Evolutionary conservation across 2,888 invertebrate genomes (phyloP).

Genomic region (Therioaphis trifolii): DNA sequence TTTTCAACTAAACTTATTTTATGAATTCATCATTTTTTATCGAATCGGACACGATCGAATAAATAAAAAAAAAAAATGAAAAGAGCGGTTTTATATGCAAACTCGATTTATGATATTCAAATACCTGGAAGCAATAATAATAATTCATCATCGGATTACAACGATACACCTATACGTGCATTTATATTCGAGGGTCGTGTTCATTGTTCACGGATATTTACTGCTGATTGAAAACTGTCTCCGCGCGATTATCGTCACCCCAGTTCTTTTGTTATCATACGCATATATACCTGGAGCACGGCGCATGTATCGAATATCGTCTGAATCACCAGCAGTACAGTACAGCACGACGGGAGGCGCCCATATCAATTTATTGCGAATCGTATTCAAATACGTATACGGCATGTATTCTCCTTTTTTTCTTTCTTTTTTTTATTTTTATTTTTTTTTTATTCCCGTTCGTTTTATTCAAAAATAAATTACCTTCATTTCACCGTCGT

Average conservation of each 20-base stretch:
- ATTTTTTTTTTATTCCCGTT: background rate
- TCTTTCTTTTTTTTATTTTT: background rate
- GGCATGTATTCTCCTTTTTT: background rate
- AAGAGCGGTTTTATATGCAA: background rate
- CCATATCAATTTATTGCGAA: slow-evolving; percentile 17
- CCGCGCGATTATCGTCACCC: slow-evolving; percentile 25
- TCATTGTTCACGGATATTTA: slow-evolving; percentile 60
- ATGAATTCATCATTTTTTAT: background rate
- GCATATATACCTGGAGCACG: no score
- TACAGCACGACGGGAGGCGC: background rate
- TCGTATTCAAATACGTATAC: slow-evolving; percentile 23
- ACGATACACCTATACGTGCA: slow-evolving; percentile 22
- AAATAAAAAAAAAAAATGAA: slow-evolving; percentile 27
- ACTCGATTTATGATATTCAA: slow-evolving; percentile 52
- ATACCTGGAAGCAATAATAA: slow-evolving; percentile 51
- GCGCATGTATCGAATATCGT: slow-evolving; percentile 19
- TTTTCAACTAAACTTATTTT: slow-evolving; percentile 27
- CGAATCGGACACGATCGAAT: background rate
- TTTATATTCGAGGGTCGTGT: slow-evolving; percentile 37
- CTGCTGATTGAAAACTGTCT: slow-evolving; percentile 62
- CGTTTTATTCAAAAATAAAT: slow-evolving; percentile 26
- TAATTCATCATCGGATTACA: slow-evolving; percentile 55
- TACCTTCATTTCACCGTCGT: background rate
- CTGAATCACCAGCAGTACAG: slow-evolving; percentile 24
- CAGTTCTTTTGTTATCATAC: slow-evolving; percentile 37